A percentile compares a stretch with the other conserved stretches of the same genome.
Evolutionary conservation across 37 sponge, comb jelly and placozoan genomes (phyloP).

Genomic region (Aphrocallistes beatrix): DNA sequence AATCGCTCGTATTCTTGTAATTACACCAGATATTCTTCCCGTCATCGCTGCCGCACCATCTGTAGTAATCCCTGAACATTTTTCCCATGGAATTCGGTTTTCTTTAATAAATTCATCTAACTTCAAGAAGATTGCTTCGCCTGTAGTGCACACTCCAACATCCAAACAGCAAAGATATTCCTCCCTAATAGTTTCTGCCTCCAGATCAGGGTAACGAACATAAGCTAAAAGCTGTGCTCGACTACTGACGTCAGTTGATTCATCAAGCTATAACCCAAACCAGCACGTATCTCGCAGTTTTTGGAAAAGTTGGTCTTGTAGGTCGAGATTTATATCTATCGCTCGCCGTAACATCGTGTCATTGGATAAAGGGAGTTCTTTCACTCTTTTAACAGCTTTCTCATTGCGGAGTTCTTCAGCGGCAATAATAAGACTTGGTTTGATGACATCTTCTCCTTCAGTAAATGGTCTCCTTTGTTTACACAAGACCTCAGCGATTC

Average conservation of each 20-base stretch:
- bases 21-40: not conserved
- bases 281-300: constrained; percentile 5
- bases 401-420: constrained; percentile 15
- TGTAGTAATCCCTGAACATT: not conserved
- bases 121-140: not conserved
- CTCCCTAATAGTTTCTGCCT: not conserved
- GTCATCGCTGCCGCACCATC: no score
- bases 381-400: constrained; percentile 10
- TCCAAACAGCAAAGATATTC: constrained; percentile 1
- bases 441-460: constrained; percentile 14
- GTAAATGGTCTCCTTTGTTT: not conserved
- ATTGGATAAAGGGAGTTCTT: constrained; percentile 3
- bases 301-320: constrained; percentile 1
- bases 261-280: constrained; percentile 13
- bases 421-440: constrained; percentile 13
- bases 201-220: not conserved
- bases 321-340: not conserved
- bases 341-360: constrained; percentile 15
- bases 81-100: not conserved
- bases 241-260: constrained; percentile 1
- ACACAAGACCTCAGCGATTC: constrained; percentile 19
- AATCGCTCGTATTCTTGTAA: no score
- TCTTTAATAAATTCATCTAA: no score
- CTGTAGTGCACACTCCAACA: not conserved
- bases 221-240: constrained; percentile 10